Percentiles rank a stretch among this genome's conserved stretches.
These are phyloP conservation scores for Bombus difficillimus DNA, from an alignment of 1,140 invertebrate genomes.

Conservation along the genomic window DNA sequence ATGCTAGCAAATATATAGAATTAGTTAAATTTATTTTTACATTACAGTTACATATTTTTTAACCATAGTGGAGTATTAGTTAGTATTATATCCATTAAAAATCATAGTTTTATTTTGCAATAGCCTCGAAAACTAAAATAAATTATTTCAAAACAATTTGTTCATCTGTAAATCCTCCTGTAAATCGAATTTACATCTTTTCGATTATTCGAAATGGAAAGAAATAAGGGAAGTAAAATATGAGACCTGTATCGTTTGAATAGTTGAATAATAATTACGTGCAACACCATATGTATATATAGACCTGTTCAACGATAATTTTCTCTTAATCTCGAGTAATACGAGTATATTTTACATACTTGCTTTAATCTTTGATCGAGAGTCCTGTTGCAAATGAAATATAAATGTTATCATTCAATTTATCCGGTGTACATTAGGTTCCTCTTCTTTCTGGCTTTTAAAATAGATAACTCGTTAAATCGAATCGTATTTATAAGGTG, in stretches of 20 bases:
- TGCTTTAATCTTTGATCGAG: not conserved
- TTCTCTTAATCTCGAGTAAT: not conserved
- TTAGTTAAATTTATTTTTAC: too few relatives aligned
- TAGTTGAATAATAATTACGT: not conserved
- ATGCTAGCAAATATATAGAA: too few relatives aligned
- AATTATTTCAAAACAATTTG: too few relatives aligned
- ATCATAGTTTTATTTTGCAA: too few relatives aligned
- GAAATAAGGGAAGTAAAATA: not conserved
- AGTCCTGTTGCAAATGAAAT: not conserved
- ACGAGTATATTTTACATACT: not conserved
- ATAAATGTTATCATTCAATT: slow-evolving; percentile 5
- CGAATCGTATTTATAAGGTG: not conserved
- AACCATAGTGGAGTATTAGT: too few relatives aligned
- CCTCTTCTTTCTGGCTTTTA: not conserved
- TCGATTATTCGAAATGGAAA: too few relatives aligned
- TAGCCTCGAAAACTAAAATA: too few relatives aligned
- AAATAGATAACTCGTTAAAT: not conserved
- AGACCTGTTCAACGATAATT: not conserved
- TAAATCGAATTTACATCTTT: too few relatives aligned
- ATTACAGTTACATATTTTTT: too few relatives aligned
- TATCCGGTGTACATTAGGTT: not conserved
- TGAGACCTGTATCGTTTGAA: not conserved
- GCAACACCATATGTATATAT: not conserved
- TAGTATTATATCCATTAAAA: too few relatives aligned
- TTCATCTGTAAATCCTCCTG: too few relatives aligned